A percentile compares a stretch with the other conserved stretches of the same genome.
These are phyloP conservation scores for Picathartes gymnocephalus DNA, from an alignment of 2,113 vertebrate species.

Conservation along the genomic window DNA sequence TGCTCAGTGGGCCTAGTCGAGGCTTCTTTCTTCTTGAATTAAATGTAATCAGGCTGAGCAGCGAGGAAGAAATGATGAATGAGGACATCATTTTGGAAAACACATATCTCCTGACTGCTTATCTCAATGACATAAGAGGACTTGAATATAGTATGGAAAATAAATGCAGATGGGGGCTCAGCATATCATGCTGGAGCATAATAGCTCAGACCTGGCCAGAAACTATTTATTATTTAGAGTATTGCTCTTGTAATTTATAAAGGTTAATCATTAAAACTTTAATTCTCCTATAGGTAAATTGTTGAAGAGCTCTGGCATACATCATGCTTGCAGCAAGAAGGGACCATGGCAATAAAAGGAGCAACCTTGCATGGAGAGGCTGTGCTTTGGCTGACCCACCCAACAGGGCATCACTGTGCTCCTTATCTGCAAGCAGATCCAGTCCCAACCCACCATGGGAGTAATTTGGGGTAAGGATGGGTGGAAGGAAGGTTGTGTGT, in stretches of 20 bases:
- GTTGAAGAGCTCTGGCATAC: constrained; percentile 17
- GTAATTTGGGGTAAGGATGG: neutral
- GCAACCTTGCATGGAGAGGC: neutral
- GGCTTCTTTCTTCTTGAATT: constrained; percentile 63
- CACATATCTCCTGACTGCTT: constrained; percentile 61
- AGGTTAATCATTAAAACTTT: constrained; percentile 46
- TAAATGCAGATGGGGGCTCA: constrained; percentile 39
- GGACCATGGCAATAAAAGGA: neutral
- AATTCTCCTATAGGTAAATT: neutral
- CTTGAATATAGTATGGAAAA: constrained; percentile 50
- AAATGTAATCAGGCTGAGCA: constrained; percentile 67
- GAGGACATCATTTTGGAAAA: constrained; percentile 60
- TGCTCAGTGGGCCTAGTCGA: constrained; percentile 24
- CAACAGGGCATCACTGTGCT: neutral
- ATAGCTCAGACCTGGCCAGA: constrained; percentile 33
- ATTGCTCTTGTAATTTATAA: constrained; percentile 28
- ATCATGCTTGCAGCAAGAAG: neutral
- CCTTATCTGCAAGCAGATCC: neutral
- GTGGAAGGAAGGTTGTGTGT: neutral
- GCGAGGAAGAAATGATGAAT: constrained; percentile 66
- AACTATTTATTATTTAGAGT: constrained; percentile 46
- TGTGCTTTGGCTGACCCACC: neutral
- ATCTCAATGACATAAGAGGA: constrained; percentile 67
- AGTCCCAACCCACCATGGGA: accelerated
- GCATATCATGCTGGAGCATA: constrained; percentile 31